Base-by-base conservation (phyloP, 2,113 vertebrate species). In the Mionectes macconnelli region DNA sequence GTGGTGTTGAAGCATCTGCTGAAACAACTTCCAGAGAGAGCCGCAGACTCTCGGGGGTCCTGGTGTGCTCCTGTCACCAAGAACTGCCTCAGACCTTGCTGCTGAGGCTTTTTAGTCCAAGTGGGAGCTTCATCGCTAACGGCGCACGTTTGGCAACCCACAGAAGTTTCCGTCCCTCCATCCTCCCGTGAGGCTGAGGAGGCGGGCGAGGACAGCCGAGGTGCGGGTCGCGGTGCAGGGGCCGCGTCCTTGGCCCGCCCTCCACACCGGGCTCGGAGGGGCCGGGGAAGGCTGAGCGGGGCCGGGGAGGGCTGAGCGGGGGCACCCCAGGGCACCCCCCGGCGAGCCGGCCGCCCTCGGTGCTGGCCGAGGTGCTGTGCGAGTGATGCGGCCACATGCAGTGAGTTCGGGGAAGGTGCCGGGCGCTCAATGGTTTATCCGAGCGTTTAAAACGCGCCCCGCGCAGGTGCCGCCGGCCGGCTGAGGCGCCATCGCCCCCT, bases 191-290 rank as follows among this genome's bases (percentile, higher is more conserved):
- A 59, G 17, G 39, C 42, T 13, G 44, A 23, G 55, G 62, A 22
- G 24, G 24, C 3, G 2, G 2, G 22, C 0, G 2, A n/a, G 25
- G 8, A 18, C 2, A 22, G 30, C 52, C 1, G n/a, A 35, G n/a
- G 31, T 2, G 6, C 9, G 0, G 40, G 27, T 3, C 4, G 4
- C 0, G 15, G 4, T 1, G 35, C 18, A 4, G 11, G 5, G 23
- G 31, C 31, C 67, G 11, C 6, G 33, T 64, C 93, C 85, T 39
- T 50, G 44, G 42, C 35, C 53, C 60, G 84, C 49, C 53, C 72
- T 89, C 30, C 53, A 24, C 37, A 72, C 63, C 4, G 69, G n/a
- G 17, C 49, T 24, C 60, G 9, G 45, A 59, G 44, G 23, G 33
- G 53, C 84, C 33, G 24, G 8, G 45, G 63, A 9, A 11, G 16